A percentile compares a stretch with the other conserved stretches of the same genome.
These are phyloP conservation scores for Festucalex cinctus DNA, from an alignment of 2,113 vertebrate species.

Conservation along the genomic window DNA sequence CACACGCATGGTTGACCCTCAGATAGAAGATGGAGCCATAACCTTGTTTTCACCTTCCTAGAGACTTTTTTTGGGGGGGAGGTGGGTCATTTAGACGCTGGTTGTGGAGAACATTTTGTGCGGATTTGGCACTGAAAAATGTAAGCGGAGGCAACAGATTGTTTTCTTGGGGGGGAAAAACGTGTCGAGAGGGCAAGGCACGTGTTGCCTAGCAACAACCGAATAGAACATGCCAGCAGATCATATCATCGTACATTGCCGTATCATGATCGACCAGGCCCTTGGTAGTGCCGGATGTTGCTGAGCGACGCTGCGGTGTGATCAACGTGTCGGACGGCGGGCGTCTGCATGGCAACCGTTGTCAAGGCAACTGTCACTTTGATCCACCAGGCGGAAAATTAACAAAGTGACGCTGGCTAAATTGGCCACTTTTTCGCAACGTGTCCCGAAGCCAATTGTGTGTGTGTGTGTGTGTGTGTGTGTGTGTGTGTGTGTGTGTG, in stretches of 20 bases:
- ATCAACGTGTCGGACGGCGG: slow-evolving; percentile 43
- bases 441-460: background rate
- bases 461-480: no score
- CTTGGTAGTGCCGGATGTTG: background rate
- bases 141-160: slow-evolving; percentile 6
- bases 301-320: slow-evolving; percentile 16
- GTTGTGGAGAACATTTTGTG: background rate
- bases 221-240: slow-evolving; percentile 27
- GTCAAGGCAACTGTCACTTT: slow-evolving; percentile 61
- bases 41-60: slow-evolving; percentile 56
- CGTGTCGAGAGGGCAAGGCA: slow-evolving; percentile 52
- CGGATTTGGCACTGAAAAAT: no score
- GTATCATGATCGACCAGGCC: background rate
- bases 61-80: slow-evolving; percentile 38
- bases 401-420: slow-evolving; percentile 46
- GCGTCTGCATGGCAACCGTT: slow-evolving; percentile 14
- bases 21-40: slow-evolving; percentile 8
- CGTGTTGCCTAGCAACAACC: slow-evolving; percentile 73
- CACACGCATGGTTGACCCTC: slow-evolving; percentile 7
- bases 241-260: slow-evolving; percentile 5
- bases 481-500: no score
- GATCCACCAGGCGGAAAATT: slow-evolving; percentile 65
- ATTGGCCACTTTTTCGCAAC: background rate
- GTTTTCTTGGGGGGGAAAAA: slow-evolving; percentile 17
- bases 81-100: background rate